A percentile compares a stretch with the other conserved stretches of the same genome.
Conservation (phyloP, 1,140 invertebrate species). For the Drosophila bipectinata region DNA sequence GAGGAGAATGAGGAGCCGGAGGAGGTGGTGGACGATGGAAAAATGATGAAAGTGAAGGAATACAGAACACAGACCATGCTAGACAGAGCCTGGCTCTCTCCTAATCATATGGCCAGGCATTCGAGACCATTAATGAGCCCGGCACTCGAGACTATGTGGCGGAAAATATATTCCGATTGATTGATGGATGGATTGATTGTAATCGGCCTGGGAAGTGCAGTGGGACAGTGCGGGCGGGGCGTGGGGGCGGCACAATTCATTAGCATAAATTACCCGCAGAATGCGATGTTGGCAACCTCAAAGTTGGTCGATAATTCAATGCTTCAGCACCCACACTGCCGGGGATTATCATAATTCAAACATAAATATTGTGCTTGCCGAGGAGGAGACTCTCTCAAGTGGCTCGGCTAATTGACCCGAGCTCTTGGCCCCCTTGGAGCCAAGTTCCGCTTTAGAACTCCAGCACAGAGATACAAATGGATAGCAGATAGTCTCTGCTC, state of each 20-base stretch:
- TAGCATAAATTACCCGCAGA: constrained; percentile 70
- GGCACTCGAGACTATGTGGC: constrained; percentile 43
- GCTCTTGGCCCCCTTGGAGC: too few species aligned
- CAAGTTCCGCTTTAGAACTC: too few species aligned
- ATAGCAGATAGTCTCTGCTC: neutral
- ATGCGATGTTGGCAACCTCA: neutral
- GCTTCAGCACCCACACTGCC: neutral
- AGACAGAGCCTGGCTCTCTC: neutral
- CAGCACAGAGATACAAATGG: neutral
- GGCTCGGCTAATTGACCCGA: too few species aligned
- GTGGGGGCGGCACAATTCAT: constrained; percentile 46
- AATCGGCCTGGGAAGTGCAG: constrained; percentile 13
- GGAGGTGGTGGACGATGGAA: neutral
- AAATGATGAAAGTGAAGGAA: neutral
- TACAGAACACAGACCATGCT: neutral
- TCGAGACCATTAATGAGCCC: constrained; percentile 55
- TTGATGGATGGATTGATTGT: constrained; percentile 40
- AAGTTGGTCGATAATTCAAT: constrained; percentile 1
- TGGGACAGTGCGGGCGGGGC: constrained; percentile 2
- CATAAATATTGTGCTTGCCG: too few species aligned
- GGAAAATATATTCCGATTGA: constrained; percentile 48
- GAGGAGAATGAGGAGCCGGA: too few species aligned
- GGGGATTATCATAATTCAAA: too few species aligned
- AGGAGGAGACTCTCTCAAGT: too few species aligned
- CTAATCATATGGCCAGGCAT: neutral